phyloP scores from a whole-genome alignment of 1,140 invertebrate species.

The Atopsyche davidsoni region DNA sequence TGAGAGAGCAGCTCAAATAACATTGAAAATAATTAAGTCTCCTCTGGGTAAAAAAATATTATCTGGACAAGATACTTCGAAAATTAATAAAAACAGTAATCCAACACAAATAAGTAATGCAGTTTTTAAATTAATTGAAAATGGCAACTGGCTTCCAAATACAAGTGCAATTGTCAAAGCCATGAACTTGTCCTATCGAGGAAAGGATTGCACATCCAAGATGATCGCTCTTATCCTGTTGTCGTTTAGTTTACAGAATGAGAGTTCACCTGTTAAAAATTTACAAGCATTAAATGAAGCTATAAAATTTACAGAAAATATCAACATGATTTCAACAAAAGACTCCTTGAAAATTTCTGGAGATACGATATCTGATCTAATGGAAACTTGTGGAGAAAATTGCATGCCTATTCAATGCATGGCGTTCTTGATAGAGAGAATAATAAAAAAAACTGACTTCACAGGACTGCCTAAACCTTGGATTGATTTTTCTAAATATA shows the following conservation, averaged over 20 bases:
- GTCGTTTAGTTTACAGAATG: slow-evolving; percentile 21
- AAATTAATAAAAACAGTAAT: slow-evolving; percentile 36
- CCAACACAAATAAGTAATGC: slow-evolving; percentile 34
- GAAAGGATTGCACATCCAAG: slow-evolving; percentile 18
- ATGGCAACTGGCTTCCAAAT: slow-evolving; percentile 10
- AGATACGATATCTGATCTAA: slow-evolving; percentile 35
- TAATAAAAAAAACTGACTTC: slow-evolving; percentile 37
- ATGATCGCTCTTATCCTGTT: slow-evolving; percentile 24
- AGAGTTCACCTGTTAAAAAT: slow-evolving; percentile 8
- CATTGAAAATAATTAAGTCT: slow-evolving; percentile 47
- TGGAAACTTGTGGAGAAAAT: slow-evolving; percentile 36
- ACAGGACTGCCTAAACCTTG: slow-evolving; percentile 36
- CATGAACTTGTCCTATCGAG: slow-evolving; percentile 5
- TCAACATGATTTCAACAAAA: slow-evolving; percentile 34
- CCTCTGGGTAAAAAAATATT: slow-evolving; percentile 45
- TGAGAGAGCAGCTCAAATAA: slow-evolving; percentile 42
- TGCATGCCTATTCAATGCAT: slow-evolving; percentile 42
- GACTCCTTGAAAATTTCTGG: slow-evolving; percentile 33
- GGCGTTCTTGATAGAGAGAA: slow-evolving; percentile 38
- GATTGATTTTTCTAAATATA: slow-evolving; percentile 37
- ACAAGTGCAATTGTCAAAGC: slow-evolving; percentile 8
- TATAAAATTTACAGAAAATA: slow-evolving; percentile 36
- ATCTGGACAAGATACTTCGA: slow-evolving; percentile 34
- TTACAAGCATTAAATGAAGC: slow-evolving; percentile 23
- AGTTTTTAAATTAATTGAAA: slow-evolving; percentile 32